Evolutionary conservation across 2,888 invertebrate genomes (phyloP).

Genomic region (Pollenia amentaria): DNA sequence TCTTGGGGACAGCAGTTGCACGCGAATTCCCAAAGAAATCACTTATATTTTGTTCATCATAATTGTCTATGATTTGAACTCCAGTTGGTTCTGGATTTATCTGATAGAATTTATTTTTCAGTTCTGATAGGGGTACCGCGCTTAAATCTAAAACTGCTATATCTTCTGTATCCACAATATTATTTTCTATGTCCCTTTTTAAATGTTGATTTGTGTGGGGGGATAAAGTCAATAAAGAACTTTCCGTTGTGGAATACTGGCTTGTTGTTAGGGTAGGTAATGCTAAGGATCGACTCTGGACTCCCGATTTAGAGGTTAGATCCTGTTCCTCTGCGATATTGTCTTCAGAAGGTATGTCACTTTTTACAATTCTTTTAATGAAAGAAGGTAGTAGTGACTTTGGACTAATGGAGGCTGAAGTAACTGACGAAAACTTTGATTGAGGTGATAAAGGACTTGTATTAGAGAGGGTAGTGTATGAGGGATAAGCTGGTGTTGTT

Average conservation of each 20-base stretch:
- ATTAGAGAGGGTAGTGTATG: too few species aligned
- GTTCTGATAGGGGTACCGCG: neutral
- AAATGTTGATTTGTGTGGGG: neutral
- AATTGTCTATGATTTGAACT: too few species aligned
- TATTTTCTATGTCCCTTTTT: neutral
- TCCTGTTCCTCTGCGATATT: too few species aligned
- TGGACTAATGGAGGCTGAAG: neutral
- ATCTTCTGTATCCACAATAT: neutral
- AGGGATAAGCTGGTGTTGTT: neutral
- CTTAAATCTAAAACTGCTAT: neutral
- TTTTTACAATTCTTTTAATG: neutral
- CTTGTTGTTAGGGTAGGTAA: neutral
- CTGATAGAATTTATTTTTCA: neutral
- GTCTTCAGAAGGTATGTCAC: neutral
- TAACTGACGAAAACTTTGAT: too few species aligned
- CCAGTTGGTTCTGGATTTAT: too few species aligned
- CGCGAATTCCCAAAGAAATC: too few species aligned
- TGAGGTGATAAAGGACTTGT: too few species aligned
- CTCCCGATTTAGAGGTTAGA: neutral
- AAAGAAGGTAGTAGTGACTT: neutral
- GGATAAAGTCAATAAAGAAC: neutral
- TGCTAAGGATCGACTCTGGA: too few species aligned
- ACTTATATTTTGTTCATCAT: too few species aligned
- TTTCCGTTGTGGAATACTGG: neutral
- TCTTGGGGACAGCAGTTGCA: neutral